Evolutionary conservation across 2,113 vertebrate genomes (phyloP), one percentile per base, ranked within the genome.

Genomic region (Malurus cyaneus): DNA sequence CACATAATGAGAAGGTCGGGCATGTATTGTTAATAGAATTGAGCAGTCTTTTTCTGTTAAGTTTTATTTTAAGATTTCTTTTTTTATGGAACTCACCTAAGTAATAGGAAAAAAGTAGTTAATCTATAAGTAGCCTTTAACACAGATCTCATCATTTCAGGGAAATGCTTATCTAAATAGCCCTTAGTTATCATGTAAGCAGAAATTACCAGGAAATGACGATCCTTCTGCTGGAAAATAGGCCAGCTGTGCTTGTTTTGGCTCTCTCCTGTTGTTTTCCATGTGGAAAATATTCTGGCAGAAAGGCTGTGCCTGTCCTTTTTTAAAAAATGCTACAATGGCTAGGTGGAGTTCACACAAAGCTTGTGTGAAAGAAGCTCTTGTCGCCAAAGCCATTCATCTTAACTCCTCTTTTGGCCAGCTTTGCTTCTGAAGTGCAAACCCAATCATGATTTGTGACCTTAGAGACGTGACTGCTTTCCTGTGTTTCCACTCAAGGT

Each of bases 221-320:
- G 66, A 96, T 96, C 78, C 65, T 91, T 73, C 92, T 60, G 34
- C 81, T 83, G 94, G 95, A 97, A 98, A 97, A 96, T 73, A 94
- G 95, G 56, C 87, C 97, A 98, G 97, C 97, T 98, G 97, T 98
- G 98, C 96, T 98, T 97, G 95, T 93, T 98, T 98, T 98, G 97
- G 97, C 97, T 95, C 89, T 94, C 91, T 16, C 54, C 66, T 93
- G 72, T 73, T 97, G 89, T 96, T 95, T 95, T 95, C 87, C 94
- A 87, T 91, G 89, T 97, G 97, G 96, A 97, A 97, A 97, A 97
- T 96, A 97, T 86, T 93, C 95, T 96, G 71, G 73, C 91, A 95
- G 87, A 92, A 95, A 95, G 88, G 81, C 86, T 89, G 39, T 81
- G 84, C 92, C 89, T 94, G 85, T 87, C 92, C 88, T 85, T 88